Percentiles rank a stretch among this genome's conserved stretches.
phyloP scores from a whole-genome alignment of 2,797 vertebrate species.

The Arremon aurantiirostris region DNA sequence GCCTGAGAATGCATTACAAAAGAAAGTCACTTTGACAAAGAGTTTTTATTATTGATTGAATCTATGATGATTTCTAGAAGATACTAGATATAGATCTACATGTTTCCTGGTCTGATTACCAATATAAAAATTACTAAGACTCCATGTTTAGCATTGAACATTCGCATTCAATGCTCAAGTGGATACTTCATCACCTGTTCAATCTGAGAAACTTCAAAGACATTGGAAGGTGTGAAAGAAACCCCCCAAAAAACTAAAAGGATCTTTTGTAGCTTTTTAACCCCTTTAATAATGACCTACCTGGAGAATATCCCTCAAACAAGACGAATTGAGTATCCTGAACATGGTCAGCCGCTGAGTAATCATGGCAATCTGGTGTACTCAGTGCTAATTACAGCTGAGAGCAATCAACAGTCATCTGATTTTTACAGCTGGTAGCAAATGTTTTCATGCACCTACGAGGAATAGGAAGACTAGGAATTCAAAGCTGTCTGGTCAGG shows the following conservation, averaged over 20 bases:
- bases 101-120: not conserved
- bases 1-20: not conserved
- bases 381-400: not conserved
- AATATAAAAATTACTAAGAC: not conserved
- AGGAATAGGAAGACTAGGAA: not conserved
- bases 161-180: not conserved
- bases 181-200: not conserved
- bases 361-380: not conserved
- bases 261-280: not conserved
- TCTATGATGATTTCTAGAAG: not conserved
- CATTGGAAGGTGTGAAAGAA: not conserved
- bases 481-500: not conserved
- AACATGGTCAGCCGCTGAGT: not conserved
- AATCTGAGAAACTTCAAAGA: not conserved
- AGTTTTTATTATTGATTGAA: not conserved
- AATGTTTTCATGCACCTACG: not conserved
- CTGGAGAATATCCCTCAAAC: not conserved
- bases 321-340: not conserved
- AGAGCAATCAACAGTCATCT: not conserved
- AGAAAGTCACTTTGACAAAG: not conserved
- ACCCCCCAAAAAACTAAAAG: accelerated
- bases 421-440: not conserved
- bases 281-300: not conserved
- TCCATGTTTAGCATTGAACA: not conserved
- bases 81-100: not conserved